phyloP scores from a whole-genome alignment of 1,140 invertebrate genomes.

The Apis dorsata region DNA sequence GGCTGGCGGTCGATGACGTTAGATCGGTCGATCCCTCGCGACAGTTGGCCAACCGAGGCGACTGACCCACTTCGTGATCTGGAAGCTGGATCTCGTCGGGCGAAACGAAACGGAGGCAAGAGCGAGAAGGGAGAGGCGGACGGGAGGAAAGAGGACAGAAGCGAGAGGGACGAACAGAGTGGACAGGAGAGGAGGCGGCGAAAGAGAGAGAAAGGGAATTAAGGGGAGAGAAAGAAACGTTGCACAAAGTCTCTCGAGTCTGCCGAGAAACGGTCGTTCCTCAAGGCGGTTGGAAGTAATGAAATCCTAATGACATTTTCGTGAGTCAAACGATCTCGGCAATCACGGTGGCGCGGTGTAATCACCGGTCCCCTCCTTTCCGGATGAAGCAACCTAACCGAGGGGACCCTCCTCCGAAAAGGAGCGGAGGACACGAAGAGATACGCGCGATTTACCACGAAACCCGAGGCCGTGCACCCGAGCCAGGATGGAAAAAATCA shows the following conservation, averaged over 20 bases:
- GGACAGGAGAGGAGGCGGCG: not conserved
- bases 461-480: slow-evolving; percentile 14
- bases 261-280: slow-evolving; percentile 52
- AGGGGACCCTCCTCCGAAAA: slow-evolving; percentile 49
- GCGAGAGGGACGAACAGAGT: slow-evolving; percentile 27
- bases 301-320: slow-evolving; percentile 78
- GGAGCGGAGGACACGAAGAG: slow-evolving; percentile 33
- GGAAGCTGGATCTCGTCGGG: slow-evolving; percentile 45
- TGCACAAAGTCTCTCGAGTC: slow-evolving; percentile 62
- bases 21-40: slow-evolving; percentile 56
- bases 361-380: slow-evolving; percentile 67
- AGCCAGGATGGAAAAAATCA: slow-evolving; percentile 43
- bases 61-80: slow-evolving; percentile 62
- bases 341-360: slow-evolving; percentile 66
- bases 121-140: slow-evolving; percentile 4
- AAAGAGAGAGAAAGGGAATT: not conserved
- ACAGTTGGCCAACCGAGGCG: slow-evolving; percentile 60
- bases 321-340: slow-evolving; percentile 71
- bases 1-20: slow-evolving; percentile 47
- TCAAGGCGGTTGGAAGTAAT: slow-evolving; percentile 68
- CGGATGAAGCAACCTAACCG: slow-evolving; percentile 68
- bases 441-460: slow-evolving; percentile 17
- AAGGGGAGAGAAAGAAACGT: slow-evolving; percentile 37
- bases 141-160: slow-evolving; percentile 1
- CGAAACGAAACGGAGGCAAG: slow-evolving; percentile 20